Evolutionary conservation across 2,888 invertebrate species (phyloP), one percentile per base, ranked within the genome.

Genomic region (Eupithecia inturbata): DNA sequence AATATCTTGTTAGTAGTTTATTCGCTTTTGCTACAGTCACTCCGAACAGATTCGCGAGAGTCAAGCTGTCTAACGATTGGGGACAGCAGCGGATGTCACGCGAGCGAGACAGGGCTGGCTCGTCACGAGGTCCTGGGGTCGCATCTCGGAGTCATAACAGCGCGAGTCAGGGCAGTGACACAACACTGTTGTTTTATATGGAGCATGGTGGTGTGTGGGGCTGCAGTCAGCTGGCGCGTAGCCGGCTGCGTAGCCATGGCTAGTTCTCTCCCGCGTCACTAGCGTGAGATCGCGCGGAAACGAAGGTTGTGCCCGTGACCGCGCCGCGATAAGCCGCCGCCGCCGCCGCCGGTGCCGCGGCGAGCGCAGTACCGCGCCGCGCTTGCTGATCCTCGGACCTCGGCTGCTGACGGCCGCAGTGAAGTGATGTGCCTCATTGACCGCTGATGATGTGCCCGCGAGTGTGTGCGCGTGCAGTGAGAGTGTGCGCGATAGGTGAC

Each of bases 301-400:
- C 89, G 91, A 94, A 93, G 94, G 93, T 93, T 93, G 92, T 90
- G 94, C 92, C 93, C 93, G 90, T 93, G 93, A 93, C 93, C 93
- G 92, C 91, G 88, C 84, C 85, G 85, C 89, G 87, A 84, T 79
- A 79, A 86, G 78, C 85, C 83, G 79, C 83, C 85, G 78, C 85
- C 83, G 79, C 83, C 85, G 69, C 72, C 69, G 82, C 81, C 85
- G 86, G 86, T 82, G 85, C 87, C 85, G 81, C 78, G 82, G 82
- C 77, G 81, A 88, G 88, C 88, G 88, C 91, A 92, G 92, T 93
- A 88, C 85, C 90, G 91, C 88, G 89, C 89, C 89, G 89, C 86
- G 86, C 92, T 91, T 88, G 88, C 88, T 86, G 83, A 91, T 88
- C 85, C 92, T 89, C 92, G 91, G 90, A 90, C 90, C 89, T 88